A percentile compares a stretch with the other conserved stretches of the same genome.
These are phyloP conservation scores for Lepidocyrtinus sp. DNA, from an alignment of 2,888 invertebrate genomes.

Conservation along the genomic window DNA sequence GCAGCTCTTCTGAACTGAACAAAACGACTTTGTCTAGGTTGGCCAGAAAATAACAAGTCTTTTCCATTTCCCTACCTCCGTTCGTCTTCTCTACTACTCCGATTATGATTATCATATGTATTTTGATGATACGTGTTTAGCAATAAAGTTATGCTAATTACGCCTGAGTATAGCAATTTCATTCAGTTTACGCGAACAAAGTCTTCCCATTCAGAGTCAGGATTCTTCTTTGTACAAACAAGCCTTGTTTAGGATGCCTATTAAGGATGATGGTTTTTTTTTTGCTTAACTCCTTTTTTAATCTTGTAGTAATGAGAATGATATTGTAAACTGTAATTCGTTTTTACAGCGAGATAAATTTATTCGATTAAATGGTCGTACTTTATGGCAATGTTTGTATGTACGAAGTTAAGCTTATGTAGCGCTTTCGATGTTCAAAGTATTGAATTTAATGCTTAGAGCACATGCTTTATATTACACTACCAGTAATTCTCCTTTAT, in stretches of 20 bases:
- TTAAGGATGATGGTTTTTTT: not conserved
- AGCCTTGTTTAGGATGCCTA: not conserved
- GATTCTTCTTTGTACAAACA: not conserved
- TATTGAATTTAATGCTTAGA: no score
- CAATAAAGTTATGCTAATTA: not conserved
- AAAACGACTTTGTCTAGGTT: no score
- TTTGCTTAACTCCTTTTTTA: not conserved
- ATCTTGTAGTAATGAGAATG: not conserved
- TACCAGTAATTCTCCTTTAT: no score
- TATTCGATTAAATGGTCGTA: not conserved
- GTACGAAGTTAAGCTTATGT: no score
- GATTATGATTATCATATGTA: not conserved
- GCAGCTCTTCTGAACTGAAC: no score
- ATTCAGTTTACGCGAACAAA: not conserved
- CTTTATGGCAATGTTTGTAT: no score
- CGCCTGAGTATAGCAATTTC: not conserved
- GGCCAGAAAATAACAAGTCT: no score
- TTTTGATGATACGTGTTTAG: not conserved
- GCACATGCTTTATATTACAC: no score
- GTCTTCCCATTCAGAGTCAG: not conserved
- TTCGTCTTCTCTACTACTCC: not conserved
- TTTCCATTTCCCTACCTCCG: no score
- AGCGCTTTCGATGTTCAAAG: no score
- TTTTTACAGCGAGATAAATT: not conserved
- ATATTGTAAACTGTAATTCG: not conserved